Conservation (phyloP, 2,113 vertebrate species). For the Limnothrissa miodon region DNA sequence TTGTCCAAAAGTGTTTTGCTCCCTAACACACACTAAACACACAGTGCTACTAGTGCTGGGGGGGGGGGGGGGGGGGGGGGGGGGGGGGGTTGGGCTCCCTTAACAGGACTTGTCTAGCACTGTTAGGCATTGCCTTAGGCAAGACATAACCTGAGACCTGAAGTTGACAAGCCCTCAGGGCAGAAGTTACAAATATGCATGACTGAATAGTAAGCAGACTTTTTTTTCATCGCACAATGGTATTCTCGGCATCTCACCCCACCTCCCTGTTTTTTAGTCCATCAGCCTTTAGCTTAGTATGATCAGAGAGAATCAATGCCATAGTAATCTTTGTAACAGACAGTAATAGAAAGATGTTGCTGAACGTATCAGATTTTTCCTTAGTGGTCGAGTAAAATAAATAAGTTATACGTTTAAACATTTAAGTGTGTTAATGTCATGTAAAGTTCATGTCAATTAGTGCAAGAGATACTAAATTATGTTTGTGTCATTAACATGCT, state of each 20-base stretch:
- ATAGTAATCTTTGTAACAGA: not conserved
- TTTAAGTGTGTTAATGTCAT: no score
- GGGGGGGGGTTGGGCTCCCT: no score
- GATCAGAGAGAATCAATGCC: not conserved
- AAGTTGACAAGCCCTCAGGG: conserved; percentile 14
- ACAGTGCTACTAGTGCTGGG: not conserved
- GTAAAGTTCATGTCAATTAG: no score
- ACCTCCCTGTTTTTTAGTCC: not conserved
- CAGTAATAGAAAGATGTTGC: not conserved
- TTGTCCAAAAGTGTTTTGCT: not conserved
- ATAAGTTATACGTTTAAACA: no score
- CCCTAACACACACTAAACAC: not conserved
- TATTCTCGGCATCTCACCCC: not conserved
- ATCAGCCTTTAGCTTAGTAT: not conserved
- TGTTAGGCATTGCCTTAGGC: conserved; percentile 9
- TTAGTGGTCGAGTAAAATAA: no score
- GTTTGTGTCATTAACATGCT: no score
- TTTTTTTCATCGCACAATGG: not conserved
- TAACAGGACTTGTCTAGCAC: conserved; percentile 6
- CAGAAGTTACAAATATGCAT: conserved; percentile 13
- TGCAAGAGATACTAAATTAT: no score
- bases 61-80: no score
- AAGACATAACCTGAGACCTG: conserved; percentile 17
- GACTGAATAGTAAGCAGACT: conserved; percentile 11
- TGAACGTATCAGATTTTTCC: not conserved